A percentile compares a stretch with the other conserved stretches of the same genome.
Conservation (phyloP, 2,888 invertebrate species). For the Linnaemya tessellans region DNA sequence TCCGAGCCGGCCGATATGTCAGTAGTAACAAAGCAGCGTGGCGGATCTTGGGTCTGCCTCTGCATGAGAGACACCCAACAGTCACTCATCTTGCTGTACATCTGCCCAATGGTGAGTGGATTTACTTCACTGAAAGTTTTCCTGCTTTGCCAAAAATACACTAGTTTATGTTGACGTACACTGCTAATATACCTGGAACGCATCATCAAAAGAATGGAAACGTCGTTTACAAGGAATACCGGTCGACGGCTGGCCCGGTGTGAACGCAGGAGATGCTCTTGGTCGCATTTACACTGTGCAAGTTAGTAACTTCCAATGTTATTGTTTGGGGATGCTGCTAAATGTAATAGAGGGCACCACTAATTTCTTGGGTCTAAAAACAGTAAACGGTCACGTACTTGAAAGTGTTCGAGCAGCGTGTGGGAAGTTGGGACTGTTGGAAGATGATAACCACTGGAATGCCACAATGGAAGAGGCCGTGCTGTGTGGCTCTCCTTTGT, state of each 20-base stretch:
- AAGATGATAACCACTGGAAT: not conserved
- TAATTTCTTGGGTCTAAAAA: not conserved
- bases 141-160: not conserved
- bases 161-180: not conserved
- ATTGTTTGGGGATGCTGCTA: not conserved
- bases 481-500: not conserved
- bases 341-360: not conserved
- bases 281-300: too few species aligned
- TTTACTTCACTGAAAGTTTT: not conserved
- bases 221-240: too few species aligned
- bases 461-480: not conserved
- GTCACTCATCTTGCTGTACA: not conserved
- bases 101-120: not conserved
- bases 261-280: too few species aligned
- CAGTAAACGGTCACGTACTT: not conserved
- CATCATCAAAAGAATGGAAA: too few species aligned
- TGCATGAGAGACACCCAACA: not conserved
- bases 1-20: not conserved
- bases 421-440: not conserved
- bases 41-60: not conserved
- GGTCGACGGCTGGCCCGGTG: too few species aligned
- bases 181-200: too few species aligned
- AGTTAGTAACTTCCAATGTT: not conserved
- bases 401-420: not conserved
- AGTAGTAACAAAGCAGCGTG: not conserved